phyloP scores from a whole-genome alignment of 2,888 invertebrate genomes.

The Hirtodrosophila cameraria region DNA sequence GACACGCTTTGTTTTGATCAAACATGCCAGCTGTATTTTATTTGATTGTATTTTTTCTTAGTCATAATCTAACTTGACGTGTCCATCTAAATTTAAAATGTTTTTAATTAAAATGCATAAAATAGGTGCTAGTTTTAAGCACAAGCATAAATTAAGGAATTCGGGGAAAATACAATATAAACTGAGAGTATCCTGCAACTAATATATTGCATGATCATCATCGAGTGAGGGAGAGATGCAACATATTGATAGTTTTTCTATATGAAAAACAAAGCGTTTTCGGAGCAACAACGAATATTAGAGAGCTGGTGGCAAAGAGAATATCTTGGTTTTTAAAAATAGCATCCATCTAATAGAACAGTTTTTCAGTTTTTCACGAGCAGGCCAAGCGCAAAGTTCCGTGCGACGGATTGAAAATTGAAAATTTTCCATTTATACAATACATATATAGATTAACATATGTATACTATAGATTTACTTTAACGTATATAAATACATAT shows the following conservation, averaged over 20 bases:
- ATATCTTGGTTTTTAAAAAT: slow-evolving; percentile 79
- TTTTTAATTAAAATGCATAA: slow-evolving; percentile 66
- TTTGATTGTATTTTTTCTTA: slow-evolving; percentile 47
- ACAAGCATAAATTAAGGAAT: slow-evolving; percentile 49
- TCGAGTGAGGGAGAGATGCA: slow-evolving; percentile 4
- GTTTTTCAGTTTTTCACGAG: slow-evolving; percentile 82
- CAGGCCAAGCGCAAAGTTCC: slow-evolving; percentile 79
- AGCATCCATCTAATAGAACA: slow-evolving; percentile 60
- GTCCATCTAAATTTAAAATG: slow-evolving; percentile 67
- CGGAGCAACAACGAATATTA: slow-evolving; percentile 12
- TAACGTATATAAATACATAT: background rate
- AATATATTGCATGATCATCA: slow-evolving; percentile 1
- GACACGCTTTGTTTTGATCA: slow-evolving; percentile 51
- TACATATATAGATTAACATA: slow-evolving; percentile 42
- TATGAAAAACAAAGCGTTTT: slow-evolving; percentile 24
- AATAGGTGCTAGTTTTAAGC: slow-evolving; percentile 6
- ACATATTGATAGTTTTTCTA: background rate
- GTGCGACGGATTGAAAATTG: slow-evolving; percentile 52
- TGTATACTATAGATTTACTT: slow-evolving; percentile 41
- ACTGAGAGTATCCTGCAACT: slow-evolving; percentile 25
- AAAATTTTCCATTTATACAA: slow-evolving; percentile 46
- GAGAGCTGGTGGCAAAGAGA: slow-evolving; percentile 8
- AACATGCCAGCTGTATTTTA: slow-evolving; percentile 57
- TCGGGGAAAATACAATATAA: slow-evolving; percentile 17
- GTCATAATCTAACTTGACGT: slow-evolving; percentile 68